phyloP scores from a whole-genome alignment of 1,140 invertebrate species.

The Megathymus violae region DNA sequence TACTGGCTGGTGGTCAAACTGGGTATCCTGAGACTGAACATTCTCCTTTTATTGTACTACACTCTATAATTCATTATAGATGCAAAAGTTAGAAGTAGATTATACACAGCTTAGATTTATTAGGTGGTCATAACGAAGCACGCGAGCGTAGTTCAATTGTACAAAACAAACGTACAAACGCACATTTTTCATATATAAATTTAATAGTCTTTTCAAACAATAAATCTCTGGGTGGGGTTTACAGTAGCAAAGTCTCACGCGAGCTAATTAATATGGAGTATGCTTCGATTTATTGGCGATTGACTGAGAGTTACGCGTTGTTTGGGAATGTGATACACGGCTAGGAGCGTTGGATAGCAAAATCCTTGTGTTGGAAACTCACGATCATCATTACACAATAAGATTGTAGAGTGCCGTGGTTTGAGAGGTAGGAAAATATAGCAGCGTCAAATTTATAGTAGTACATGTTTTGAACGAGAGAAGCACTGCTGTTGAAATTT shows the following conservation, averaged over 20 bases:
- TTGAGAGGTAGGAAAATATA: no score
- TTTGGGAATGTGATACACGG: conserved; percentile 38
- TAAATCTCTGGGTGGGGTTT: conserved; percentile 63
- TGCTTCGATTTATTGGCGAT: conserved; percentile 72
- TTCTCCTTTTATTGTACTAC: conserved; percentile 19
- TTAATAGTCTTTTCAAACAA: conserved; percentile 59
- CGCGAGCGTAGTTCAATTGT: conserved; percentile 43
- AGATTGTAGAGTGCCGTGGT: no score
- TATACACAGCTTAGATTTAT: conserved; percentile 30
- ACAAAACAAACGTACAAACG: conserved; percentile 52
- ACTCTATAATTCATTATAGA: conserved; percentile 26
- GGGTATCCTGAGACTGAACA: conserved; percentile 1
- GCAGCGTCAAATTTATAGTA: no score
- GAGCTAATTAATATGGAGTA: conserved; percentile 81
- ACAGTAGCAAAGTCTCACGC: conserved; percentile 74
- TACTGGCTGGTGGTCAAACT: conserved; percentile 12
- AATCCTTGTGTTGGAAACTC: no score
- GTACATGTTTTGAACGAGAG: no score
- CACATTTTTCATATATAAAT: conserved; percentile 78
- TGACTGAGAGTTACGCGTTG: conserved; percentile 64
- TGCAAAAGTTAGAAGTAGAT: conserved; percentile 23
- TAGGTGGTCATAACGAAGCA: conserved; percentile 34
- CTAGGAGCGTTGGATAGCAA: no score
- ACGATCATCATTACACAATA: no score
- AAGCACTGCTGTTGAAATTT: no score